Conservation (phyloP, 2,797 vertebrate species). For the Protonibea diacanthus region DNA sequence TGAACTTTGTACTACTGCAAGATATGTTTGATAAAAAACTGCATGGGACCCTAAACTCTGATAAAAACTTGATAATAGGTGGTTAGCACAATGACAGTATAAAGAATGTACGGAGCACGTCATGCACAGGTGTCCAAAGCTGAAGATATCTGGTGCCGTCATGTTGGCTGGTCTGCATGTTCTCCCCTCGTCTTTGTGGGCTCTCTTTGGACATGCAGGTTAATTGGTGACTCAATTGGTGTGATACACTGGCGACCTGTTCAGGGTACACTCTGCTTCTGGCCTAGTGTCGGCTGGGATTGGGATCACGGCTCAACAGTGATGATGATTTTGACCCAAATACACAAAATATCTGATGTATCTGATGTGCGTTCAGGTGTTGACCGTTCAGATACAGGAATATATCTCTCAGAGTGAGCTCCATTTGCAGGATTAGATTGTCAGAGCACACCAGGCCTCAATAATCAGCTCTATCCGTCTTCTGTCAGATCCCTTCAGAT, state of each 20-base stretch:
- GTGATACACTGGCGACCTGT: too few relatives aligned
- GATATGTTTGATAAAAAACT: neutral
- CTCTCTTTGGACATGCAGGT: too few relatives aligned
- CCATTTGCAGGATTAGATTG: constrained; percentile 15
- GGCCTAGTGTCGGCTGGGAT: too few relatives aligned
- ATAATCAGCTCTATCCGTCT: constrained; percentile 24
- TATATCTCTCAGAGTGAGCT: neutral
- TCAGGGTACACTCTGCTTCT: too few relatives aligned
- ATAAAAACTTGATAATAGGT: neutral
- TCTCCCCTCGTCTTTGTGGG: too few relatives aligned
- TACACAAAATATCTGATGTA: neutral
- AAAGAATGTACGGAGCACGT: too few relatives aligned
- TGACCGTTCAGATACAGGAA: neutral
- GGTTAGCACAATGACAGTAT: too few relatives aligned
- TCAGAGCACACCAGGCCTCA: constrained; percentile 11
- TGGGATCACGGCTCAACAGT: neutral
- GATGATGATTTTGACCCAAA: neutral
- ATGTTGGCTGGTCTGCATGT: too few relatives aligned
- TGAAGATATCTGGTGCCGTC: too few relatives aligned
- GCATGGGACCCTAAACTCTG: neutral
- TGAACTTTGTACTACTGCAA: neutral
- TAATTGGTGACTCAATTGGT: too few relatives aligned
- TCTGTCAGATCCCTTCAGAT: constrained; percentile 31
- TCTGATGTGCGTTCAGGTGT: constrained; percentile 15
- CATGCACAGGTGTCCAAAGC: too few relatives aligned